Conservation (phyloP, 1,140 invertebrate species). For the Brachionus plicatilis region DNA sequence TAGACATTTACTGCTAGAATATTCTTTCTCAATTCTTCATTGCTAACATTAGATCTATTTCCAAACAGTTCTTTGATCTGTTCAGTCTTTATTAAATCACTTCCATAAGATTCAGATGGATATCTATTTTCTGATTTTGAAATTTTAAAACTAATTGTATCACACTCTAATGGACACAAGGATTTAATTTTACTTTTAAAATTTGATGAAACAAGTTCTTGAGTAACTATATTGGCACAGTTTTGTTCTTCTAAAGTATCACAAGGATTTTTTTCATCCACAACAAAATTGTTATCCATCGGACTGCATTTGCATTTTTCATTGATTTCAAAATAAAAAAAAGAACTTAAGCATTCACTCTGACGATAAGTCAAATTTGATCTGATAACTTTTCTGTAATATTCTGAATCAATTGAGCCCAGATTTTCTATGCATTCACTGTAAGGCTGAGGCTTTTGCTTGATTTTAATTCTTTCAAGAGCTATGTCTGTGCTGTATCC, state of each 20-base stretch:
- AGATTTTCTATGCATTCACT: neutral
- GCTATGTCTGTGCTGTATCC: neutral
- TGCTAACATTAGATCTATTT: neutral
- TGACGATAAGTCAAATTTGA: neutral
- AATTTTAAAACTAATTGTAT: neutral
- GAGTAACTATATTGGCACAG: neutral
- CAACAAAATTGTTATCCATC: neutral
- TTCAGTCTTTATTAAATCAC: neutral
- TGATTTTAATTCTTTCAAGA: neutral
- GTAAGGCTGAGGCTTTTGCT: neutral
- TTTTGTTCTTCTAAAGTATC: neutral
- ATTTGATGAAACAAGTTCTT: neutral
- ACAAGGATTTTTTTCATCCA: neutral
- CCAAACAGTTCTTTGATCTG: neutral
- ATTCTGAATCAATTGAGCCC: neutral
- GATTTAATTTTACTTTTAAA: neutral
- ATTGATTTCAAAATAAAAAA: neutral
- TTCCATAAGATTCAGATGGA: neutral
- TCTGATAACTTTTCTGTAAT: neutral
- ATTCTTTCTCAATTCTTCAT: neutral
- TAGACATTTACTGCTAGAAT: neutral
- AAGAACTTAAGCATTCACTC: neutral
- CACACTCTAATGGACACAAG: constrained; percentile 20
- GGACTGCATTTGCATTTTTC: neutral
- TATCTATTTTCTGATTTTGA: constrained; percentile 2